Base-by-base conservation (phyloP, 2,888 invertebrate species). In the Hipparchia sbordonii region DNA sequence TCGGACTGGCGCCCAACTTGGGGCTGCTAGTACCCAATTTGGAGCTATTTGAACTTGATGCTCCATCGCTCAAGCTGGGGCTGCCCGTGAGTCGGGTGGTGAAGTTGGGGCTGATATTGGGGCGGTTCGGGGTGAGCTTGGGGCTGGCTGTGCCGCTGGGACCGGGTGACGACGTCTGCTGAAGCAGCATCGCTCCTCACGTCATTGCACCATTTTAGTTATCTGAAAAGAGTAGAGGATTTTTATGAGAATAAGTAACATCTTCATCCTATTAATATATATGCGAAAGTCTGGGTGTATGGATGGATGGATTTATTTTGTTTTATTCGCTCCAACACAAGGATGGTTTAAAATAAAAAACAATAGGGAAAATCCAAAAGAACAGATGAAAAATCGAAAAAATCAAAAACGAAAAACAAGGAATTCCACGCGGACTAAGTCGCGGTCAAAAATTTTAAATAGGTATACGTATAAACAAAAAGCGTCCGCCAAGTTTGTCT, bases 71-170 rank as follows among this genome's bases (percentile, higher is more conserved):
- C 67, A 86, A 75, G 63, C 82, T 86, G 0, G 89, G 89, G 67
- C 88, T 91, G 8, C 88, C 89, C 9, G 90, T 84, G 56, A 85
- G 78, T 77, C 89, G 78, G 8, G 81, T 76, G 70, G 79, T 81
- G 65, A 87, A 84, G 77, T 81, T 85, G 8, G 87, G 85, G 67
- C 85, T 87, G 12, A 84, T 82, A 75, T 86, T 89, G 4, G 91
- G 89, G 70, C 89, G 89, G 75, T 89, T 91, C 62, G 88, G 84
- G 68, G 85, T 80, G 76, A 86, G 82, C 78, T 90, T 91, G 12
- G 92, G 92, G 85, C 91, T 92, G 83, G 91, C 90, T 85, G 91
- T 89, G 89, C 92, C 92, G 88, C 93, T 92, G 87, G 92, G 90
- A 85, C 93, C 93, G 84, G 92, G 92, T 85, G 91, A 90, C 83